Conservation (phyloP, 2,113 vertebrate genomes). For the Etheostoma cragini region DNA sequence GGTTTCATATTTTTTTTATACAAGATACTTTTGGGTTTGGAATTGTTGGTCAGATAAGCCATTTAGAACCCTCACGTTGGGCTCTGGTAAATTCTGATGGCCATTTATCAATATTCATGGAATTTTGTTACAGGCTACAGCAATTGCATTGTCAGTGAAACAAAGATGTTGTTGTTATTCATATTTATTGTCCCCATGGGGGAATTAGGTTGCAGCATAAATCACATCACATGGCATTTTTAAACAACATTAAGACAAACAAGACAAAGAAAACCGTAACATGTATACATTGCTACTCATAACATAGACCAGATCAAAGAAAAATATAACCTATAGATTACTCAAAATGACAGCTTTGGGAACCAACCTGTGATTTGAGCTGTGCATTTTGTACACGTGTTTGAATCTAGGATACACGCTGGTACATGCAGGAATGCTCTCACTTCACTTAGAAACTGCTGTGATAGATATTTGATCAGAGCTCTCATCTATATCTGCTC, state of each 20-base stretch:
- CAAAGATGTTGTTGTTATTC: neutral
- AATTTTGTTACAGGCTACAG: neutral
- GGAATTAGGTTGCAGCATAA: too few species aligned
- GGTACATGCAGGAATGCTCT: constrained; percentile 1
- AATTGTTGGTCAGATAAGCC: neutral
- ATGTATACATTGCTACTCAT: too few species aligned
- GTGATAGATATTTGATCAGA: constrained; percentile 46
- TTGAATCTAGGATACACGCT: neutral
- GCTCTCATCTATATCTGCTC: constrained; percentile 32
- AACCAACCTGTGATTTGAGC: neutral
- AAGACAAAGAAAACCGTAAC: too few species aligned
- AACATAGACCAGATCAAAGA: too few species aligned
- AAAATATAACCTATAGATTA: neutral
- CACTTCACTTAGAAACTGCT: constrained; percentile 25
- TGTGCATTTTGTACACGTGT: constrained; percentile 8
- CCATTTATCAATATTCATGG: neutral
- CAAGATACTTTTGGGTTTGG: neutral
- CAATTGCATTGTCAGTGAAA: neutral
- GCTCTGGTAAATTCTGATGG: neutral
- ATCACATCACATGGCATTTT: too few species aligned
- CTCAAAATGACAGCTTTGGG: neutral
- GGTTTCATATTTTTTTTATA: neutral
- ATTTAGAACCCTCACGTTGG: neutral
- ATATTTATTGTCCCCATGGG: too few species aligned
- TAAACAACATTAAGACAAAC: too few species aligned